Conservation (phyloP, 1,140 invertebrate genomes). For the Drosophila kanapiae region DNA sequence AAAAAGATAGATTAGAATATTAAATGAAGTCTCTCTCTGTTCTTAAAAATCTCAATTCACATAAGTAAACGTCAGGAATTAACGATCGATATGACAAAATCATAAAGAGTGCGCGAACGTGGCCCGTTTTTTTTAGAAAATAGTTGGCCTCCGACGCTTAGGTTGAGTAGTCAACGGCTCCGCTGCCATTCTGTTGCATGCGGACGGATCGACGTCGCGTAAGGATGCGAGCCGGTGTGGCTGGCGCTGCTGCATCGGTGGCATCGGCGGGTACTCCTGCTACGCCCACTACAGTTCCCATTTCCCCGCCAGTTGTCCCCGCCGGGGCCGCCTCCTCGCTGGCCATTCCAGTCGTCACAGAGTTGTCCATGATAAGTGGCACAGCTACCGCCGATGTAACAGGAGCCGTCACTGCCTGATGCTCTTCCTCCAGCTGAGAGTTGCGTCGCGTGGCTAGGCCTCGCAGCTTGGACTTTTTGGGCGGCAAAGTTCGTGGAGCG, state of each 20-base stretch:
- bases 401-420: conserved; percentile 81
- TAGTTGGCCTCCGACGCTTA: conserved; percentile 24
- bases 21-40: conserved; percentile 68
- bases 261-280: conserved; percentile 64
- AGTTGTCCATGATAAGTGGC: conserved; percentile 73
- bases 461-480: conserved; percentile 85
- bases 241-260: conserved; percentile 22
- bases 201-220: conserved; percentile 78
- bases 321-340: conserved; percentile 49
- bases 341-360: conserved; percentile 82
- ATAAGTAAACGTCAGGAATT: conserved; percentile 61
- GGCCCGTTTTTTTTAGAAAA: conserved; percentile 36
- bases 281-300: conserved; percentile 9
- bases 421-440: conserved; percentile 88
- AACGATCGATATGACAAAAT: conserved; percentile 66
- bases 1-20: conserved; percentile 53
- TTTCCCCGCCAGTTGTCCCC: conserved; percentile 14
- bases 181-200: conserved; percentile 76
- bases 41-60: conserved; percentile 73
- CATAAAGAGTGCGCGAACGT: conserved; percentile 38
- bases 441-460: conserved; percentile 54
- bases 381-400: conserved; percentile 85
- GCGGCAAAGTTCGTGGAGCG: conserved; percentile 72
- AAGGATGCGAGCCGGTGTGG: conserved; percentile 66
- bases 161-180: conserved; percentile 60